These are phyloP conservation scores for Chaetodon auriga DNA, from an alignment of 2,113 vertebrate genomes.

Conservation along the genomic window DNA sequence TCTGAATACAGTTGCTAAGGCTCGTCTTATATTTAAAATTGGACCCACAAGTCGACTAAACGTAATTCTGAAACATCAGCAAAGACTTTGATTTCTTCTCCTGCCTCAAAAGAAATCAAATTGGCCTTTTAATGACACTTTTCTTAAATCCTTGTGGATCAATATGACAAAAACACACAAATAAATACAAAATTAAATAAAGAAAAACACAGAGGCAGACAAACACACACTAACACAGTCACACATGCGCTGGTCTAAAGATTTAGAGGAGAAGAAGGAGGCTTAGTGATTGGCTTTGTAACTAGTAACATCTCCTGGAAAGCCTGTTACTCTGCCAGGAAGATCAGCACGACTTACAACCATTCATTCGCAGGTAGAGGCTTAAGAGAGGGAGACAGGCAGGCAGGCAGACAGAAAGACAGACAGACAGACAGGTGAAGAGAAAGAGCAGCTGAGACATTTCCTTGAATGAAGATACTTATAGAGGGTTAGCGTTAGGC, in stretches of 20 bases:
- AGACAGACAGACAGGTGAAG: neutral
- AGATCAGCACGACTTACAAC: conserved; percentile 29
- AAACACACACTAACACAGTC: neutral
- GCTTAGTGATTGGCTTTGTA: conserved; percentile 33
- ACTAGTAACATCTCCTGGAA: neutral
- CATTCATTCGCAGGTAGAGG: conserved; percentile 25
- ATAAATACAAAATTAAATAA: neutral
- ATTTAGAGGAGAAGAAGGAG: conserved; percentile 19
- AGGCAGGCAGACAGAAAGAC: neutral
- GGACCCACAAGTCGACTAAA: neutral
- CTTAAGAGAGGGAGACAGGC: neutral
- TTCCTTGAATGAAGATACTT: too few species aligned
- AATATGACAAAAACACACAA: neutral
- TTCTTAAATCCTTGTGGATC: neutral
- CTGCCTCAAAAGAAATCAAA: neutral
- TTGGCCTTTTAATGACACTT: neutral
- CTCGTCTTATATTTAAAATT: conserved; percentile 9
- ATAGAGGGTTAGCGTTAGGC: too few species aligned
- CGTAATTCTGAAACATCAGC: neutral
- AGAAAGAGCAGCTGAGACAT: neutral
- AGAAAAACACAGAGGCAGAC: neutral
- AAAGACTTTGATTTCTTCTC: too few species aligned
- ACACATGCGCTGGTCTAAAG: neutral
- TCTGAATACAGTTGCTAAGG: neutral
- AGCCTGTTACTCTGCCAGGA: conserved; percentile 15